A percentile compares a stretch with the other conserved stretches of the same genome.
These are phyloP conservation scores for Odobenus rosmarus DNA, from an alignment of 2,113 vertebrate genomes.

Conservation along the genomic window DNA sequence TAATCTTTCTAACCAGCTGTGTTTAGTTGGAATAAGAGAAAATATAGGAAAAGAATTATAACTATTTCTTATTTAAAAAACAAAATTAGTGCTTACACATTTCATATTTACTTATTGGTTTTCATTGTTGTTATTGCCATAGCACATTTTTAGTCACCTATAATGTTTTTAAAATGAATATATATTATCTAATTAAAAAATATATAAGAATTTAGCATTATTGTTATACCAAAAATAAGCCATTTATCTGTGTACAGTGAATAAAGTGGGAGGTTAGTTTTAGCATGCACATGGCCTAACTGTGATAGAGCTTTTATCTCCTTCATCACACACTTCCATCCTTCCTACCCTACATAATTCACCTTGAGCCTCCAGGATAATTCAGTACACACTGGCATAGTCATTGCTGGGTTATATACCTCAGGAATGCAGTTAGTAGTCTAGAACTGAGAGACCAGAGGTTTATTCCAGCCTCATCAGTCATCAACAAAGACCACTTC, in stretches of 20 bases:
- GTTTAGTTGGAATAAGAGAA: background rate
- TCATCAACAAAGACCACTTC: background rate
- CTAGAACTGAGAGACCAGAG: background rate
- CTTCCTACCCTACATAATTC: background rate
- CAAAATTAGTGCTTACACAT: background rate
- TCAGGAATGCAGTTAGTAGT: background rate
- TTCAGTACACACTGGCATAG: background rate
- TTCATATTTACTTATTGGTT: background rate
- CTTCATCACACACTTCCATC: background rate
- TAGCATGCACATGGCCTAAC: background rate
- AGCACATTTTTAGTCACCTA: background rate
- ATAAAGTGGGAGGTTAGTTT: background rate
- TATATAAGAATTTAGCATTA: background rate
- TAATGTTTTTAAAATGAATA: background rate
- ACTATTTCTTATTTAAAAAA: background rate
- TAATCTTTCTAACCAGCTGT: background rate
- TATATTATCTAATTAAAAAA: background rate
- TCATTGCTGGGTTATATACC: background rate
- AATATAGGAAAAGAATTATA: background rate
- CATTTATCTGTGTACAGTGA: background rate
- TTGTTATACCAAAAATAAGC: background rate
- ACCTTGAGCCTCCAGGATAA: background rate
- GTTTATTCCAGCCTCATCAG: background rate
- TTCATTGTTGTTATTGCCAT: background rate
- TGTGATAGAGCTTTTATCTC: background rate